Conservation (phyloP, 2,888 invertebrate species). For the Spatulosminthurus flaviceps region DNA sequence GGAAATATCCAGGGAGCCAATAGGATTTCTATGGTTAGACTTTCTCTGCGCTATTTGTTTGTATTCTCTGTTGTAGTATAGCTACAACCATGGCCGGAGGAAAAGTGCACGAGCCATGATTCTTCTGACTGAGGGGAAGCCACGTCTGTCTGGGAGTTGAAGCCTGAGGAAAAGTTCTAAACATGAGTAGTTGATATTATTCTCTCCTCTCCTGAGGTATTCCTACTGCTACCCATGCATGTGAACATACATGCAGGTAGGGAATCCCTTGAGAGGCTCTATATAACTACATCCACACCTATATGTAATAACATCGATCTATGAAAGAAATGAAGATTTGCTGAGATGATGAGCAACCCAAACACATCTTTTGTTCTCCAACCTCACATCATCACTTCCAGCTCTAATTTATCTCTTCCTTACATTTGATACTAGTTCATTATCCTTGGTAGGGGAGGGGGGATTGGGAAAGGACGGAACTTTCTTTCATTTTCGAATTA, state of each 20-base stretch:
- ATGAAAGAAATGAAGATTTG: neutral
- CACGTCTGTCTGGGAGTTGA: neutral
- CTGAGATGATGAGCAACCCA: neutral
- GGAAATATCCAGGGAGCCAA: neutral
- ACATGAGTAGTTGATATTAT: no score
- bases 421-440: neutral
- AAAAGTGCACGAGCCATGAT: neutral
- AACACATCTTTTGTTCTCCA: neutral
- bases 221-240: no score
- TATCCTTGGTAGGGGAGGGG: neutral
- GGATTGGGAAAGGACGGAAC: no score
- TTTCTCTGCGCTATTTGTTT: neutral
- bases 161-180: neutral
- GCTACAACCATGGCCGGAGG: no score
- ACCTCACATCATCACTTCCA: neutral
- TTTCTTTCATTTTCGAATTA: no score
- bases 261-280: no score
- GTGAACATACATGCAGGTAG: no score
- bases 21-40: neutral
- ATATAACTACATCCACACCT: no score
- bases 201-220: no score
- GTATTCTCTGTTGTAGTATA: neutral
- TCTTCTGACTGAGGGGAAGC: conserved; percentile 9
- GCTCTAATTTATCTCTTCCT: neutral
- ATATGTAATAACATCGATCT: no score